These are phyloP conservation scores for Macrobrachium nipponense DNA, from an alignment of 1,140 invertebrate species.

Conservation along the genomic window DNA sequence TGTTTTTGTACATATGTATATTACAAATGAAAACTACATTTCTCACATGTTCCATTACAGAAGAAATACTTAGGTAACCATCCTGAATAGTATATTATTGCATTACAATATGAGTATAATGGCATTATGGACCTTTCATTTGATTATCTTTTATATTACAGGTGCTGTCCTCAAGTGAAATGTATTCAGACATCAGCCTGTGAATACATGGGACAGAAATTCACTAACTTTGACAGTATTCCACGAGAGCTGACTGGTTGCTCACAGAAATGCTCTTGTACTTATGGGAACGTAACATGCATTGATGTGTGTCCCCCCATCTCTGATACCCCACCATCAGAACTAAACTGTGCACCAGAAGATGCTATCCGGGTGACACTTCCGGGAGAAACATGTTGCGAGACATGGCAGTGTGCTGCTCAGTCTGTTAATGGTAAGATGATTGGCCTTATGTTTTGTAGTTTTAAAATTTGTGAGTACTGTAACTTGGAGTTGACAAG, in stretches of 20 bases:
- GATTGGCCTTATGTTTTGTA: background rate
- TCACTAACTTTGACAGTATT: constrained; percentile 76
- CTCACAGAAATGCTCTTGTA: constrained; percentile 86
- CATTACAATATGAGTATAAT: background rate
- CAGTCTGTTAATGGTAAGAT: constrained; percentile 43
- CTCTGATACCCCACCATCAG: constrained; percentile 78
- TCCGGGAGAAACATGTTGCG: constrained; percentile 80
- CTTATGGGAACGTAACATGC: constrained; percentile 87
- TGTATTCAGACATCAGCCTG: constrained; percentile 48
- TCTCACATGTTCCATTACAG: too few species aligned
- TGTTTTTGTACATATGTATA: too few species aligned
- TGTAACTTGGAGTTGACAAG: background rate
- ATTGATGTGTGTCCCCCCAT: constrained; percentile 82
- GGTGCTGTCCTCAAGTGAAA: constrained; percentile 65
- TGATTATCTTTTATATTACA: constrained; percentile 68
- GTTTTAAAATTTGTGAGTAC: background rate
- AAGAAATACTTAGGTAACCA: too few species aligned
- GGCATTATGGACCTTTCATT: background rate
- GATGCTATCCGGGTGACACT: constrained; percentile 77
- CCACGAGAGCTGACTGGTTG: constrained; percentile 81
- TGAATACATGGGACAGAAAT: constrained; percentile 57
- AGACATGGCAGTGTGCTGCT: constrained; percentile 66
- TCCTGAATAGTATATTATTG: too few species aligned
- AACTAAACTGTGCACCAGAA: constrained; percentile 77
- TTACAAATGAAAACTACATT: too few species aligned